Evolutionary conservation across 2,888 invertebrate species (phyloP).

Genomic region (Caenorhabditis zanzibari): DNA sequence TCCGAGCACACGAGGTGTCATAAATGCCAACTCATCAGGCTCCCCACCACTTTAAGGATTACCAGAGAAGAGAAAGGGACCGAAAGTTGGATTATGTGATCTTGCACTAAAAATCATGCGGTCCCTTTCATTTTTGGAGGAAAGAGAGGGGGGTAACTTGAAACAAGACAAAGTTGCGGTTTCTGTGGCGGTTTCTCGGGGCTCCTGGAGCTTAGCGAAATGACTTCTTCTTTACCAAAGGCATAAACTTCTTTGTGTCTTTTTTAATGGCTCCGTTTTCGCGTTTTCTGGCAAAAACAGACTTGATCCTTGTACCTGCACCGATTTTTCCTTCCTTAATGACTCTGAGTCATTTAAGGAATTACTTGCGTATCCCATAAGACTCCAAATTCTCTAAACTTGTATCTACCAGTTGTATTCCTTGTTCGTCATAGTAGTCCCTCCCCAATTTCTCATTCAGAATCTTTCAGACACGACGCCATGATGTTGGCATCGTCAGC

Average conservation of each 20-base stretch:
- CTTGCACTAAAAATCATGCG: conserved; percentile 39
- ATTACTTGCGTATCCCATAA: not conserved
- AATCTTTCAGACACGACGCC: conserved; percentile 63
- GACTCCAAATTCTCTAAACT: conserved; percentile 23
- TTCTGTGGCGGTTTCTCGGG: not conserved
- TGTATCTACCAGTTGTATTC: conserved; percentile 1
- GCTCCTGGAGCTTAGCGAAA: conserved; percentile 50
- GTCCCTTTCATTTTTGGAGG: conserved; percentile 2
- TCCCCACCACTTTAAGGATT: conserved; percentile 50
- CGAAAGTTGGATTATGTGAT: conserved; percentile 57
- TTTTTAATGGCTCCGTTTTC: conserved; percentile 20
- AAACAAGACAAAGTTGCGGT: conserved; percentile 62
- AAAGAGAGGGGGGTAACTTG: conserved; percentile 26
- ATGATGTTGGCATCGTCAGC: conserved; percentile 67
- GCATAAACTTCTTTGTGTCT: conserved; percentile 37
- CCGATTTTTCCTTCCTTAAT: conserved; percentile 10
- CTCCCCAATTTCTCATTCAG: not conserved
- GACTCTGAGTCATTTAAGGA: conserved; percentile 25
- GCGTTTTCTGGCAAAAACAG: conserved; percentile 47
- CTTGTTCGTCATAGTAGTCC: not conserved
- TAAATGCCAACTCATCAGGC: conserved; percentile 51
- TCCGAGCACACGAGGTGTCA: conserved; percentile 1
- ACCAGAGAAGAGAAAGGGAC: conserved; percentile 11
- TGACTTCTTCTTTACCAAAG: conserved; percentile 54
- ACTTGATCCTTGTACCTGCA: conserved; percentile 45